phyloP scores from a whole-genome alignment of 2,113 vertebrate genomes.

The Hystrix cristata region DNA sequence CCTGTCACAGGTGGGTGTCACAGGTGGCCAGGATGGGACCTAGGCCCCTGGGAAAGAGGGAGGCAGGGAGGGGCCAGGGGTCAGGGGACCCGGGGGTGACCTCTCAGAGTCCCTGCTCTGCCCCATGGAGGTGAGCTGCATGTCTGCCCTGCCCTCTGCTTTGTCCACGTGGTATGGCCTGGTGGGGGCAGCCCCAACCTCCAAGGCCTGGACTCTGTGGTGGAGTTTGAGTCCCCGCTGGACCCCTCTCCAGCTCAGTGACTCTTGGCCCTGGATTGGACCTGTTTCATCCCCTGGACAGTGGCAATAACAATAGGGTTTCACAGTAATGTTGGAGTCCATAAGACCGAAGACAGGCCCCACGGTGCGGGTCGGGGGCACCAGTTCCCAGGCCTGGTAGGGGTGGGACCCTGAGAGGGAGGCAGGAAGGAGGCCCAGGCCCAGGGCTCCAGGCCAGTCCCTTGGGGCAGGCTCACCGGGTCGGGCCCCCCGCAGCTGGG shows the following conservation, averaged over 20 bases:
- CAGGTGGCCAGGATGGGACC: rapidly evolving
- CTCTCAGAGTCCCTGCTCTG: rapidly evolving
- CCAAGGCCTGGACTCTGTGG: rapidly evolving
- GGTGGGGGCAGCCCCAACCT: rapidly evolving
- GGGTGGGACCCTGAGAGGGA: rapidly evolving
- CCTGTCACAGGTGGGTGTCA: slow-evolving; percentile 92
- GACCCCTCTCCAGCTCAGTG: rapidly evolving
- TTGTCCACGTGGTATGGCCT: rapidly evolving
- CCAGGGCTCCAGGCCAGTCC: not conserved
- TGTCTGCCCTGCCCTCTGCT: no score
- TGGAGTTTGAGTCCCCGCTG: no score
- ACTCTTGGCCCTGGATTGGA: rapidly evolving
- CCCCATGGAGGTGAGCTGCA: not conserved
- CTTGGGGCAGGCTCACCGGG: not conserved
- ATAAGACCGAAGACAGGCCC: not conserved
- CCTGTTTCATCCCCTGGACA: not conserved
- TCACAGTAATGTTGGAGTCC: not conserved
- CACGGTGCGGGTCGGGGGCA: not conserved
- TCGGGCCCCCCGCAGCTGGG: not conserved
- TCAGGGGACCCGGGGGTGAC: not conserved
- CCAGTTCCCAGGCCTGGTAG: rapidly evolving
- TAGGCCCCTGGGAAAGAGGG: not conserved
- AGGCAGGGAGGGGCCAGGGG: not conserved
- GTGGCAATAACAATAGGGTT: not conserved
- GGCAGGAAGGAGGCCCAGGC: not conserved